Base-by-base conservation (phyloP, 2,797 vertebrate species). In the Acrossocheilus fasciatus region DNA sequence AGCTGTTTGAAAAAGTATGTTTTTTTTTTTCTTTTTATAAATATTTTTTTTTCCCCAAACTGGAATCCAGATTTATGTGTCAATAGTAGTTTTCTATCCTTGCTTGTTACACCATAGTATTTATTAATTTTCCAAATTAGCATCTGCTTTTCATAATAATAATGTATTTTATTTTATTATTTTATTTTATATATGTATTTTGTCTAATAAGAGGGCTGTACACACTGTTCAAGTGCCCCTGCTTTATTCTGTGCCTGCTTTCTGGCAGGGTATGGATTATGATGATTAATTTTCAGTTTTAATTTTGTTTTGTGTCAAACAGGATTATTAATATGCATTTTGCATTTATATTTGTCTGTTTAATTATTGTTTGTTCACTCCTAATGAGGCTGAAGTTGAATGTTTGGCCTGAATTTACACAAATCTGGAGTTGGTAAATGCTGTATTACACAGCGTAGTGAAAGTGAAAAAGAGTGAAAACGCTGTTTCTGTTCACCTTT, bases 151-250 rank as follows among this genome's bases (percentile, higher is more conserved):
- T 74, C 11, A 1, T 3, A 47, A 47, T 36, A 2, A 18, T 75
- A 74, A 11, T 26, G 59, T 62, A 30, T 30, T 30, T 30, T 30
- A 64, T 64, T n/a, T 26, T 26, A 26, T 26, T 26, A 26, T 26
- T 26, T 26, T 10, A 11, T 26, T 64, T 81, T 17, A 52, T 62
- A 43, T 17, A 45, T 69, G 11, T 52, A 50, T 81, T 72, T 34
- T 45, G 36, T 73, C 69, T 74, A 10, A 68, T n/a, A 84, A 66
- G 43, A 77, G 72, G 82, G 59, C 82, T 68, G 59, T 52, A 76
- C 82, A 41, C 41, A 75, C 23, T 52, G 39, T 76, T 76, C 23
- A 52, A 54, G 73, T 41, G 83, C 10, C 73, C 59, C 43, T 68
- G 41, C 45, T 84, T 68, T 52, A 76, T 34, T 20, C n/a, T 76